phyloP scores from a whole-genome alignment of 2,797 vertebrate genomes.

The Coccyzus lansbergi region DNA sequence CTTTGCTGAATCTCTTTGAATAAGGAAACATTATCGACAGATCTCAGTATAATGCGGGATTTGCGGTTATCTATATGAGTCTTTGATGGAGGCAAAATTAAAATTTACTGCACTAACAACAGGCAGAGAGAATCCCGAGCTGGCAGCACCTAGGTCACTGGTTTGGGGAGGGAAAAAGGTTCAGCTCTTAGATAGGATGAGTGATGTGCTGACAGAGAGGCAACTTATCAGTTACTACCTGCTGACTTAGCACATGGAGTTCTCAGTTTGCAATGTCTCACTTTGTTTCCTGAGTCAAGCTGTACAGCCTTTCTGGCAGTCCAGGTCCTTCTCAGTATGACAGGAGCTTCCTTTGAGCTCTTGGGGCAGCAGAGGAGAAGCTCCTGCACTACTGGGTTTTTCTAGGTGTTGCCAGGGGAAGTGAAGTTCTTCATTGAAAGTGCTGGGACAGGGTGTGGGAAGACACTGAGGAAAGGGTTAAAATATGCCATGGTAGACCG shows the following conservation, averaged over 20 bases:
- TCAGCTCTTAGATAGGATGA: background rate
- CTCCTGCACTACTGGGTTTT: background rate
- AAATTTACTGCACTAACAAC: background rate
- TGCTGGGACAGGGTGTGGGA: background rate
- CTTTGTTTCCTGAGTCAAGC: background rate
- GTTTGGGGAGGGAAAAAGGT: background rate
- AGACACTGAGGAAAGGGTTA: background rate
- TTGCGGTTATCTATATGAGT: background rate
- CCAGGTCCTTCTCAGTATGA: background rate
- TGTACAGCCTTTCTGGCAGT: too few relatives aligned
- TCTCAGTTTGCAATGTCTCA: background rate
- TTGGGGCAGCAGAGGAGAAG: background rate
- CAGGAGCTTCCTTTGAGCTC: background rate
- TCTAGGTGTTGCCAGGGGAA: background rate
- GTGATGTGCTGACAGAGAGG: rapidly evolving
- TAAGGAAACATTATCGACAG: background rate
- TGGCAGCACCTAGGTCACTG: background rate
- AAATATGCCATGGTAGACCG: rapidly evolving
- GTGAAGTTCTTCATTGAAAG: background rate
- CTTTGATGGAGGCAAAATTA: background rate
- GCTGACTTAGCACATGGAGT: background rate
- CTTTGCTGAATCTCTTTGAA: background rate
- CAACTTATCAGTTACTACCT: background rate
- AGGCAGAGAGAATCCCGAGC: background rate
- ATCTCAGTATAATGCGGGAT: background rate